A percentile compares a stretch with the other conserved stretches of the same genome.
Conservation (phyloP, 2,113 vertebrate species). For the Hoplias malabaricus region DNA sequence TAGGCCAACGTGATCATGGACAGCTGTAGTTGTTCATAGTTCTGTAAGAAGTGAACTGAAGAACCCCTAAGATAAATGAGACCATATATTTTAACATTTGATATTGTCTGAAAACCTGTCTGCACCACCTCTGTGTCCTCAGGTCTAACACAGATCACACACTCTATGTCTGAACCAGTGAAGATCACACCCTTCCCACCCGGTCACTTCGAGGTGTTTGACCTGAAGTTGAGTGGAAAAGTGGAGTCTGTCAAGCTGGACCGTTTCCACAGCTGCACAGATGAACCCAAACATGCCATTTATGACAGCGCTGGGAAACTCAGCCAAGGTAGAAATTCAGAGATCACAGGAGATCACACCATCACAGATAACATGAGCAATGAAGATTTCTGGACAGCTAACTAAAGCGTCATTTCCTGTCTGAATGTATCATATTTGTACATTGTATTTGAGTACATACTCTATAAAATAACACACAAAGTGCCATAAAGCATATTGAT, state of each 20-base stretch:
- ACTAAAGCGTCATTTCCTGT: too few species aligned
- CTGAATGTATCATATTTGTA: too few species aligned
- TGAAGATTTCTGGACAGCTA: too few species aligned
- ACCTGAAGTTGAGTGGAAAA: conserved; percentile 80
- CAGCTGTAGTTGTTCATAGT: too few species aligned
- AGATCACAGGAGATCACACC: not conserved
- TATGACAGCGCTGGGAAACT: conserved; percentile 72
- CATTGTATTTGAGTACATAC: too few species aligned
- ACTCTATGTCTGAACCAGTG: conserved; percentile 70
- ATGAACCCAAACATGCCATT: conserved; percentile 70
- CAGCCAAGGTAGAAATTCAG: conserved; percentile 74
- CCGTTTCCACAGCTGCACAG: conserved; percentile 77
- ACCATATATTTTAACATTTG: not conserved
- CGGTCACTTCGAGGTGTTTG: conserved; percentile 81
- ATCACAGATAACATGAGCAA: too few species aligned
- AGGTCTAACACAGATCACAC: conserved; percentile 78
- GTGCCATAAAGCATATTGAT: too few species aligned
- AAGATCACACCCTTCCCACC: conserved; percentile 81
- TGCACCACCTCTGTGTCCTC: not conserved
- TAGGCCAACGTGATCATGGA: too few species aligned
- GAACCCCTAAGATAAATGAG: too few species aligned
- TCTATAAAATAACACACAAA: too few species aligned
- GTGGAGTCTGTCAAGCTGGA: conserved; percentile 77
- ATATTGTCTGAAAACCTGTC: not conserved
- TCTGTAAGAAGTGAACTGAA: too few species aligned